Base-by-base conservation (phyloP, 2,888 invertebrate species). In the Drosophila pullipes region DNA sequence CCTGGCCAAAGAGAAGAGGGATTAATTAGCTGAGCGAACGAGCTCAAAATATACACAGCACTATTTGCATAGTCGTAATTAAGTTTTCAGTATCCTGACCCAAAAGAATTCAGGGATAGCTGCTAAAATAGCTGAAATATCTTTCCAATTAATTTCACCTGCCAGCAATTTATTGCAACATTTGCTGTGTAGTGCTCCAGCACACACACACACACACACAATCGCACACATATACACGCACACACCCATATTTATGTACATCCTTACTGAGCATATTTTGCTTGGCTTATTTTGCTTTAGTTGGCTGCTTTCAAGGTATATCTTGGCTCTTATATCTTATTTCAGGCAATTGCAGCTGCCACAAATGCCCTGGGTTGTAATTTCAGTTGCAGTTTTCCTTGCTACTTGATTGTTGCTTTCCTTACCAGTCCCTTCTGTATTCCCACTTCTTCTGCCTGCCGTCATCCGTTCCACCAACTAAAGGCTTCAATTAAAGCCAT, bases 71-170 rank as follows among this genome's bases (percentile, higher is more conserved):
- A 65, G 53, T n/a, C 31, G 60, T 60, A 78, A 78, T 78, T 76
- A 80, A 78, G 78, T 80, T 80, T 63, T 67, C 49, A 71, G 44
- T 54, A 18, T 62, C 25, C 31, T 44, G 60, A 47, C 61, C 49
- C 50, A 55, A 55, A 58, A 58, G 67, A 83, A 83, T 79, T 72
- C 71, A 5, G 16, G 59, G 72, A 57, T 44, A 59, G 60, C 74
- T 55, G 70, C 69, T 82, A 71, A 87, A 81, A 89, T 87, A 83
- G 69, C 74, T 83, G 61, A 87, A 87, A 87, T 85, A 87, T 90
- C 90, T 90, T 83, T 90, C 83, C 90, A 87, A 87, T 87, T 90
- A 87, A 87, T 90, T 86, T 88, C 82, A 82, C 83, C 85, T 86
- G 62, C 74, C 39, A 83, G 85, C 76, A 85, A 83, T 88, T 83